Evolutionary conservation across 2,888 invertebrate species (phyloP).

Genomic region (Laothoe populi): DNA sequence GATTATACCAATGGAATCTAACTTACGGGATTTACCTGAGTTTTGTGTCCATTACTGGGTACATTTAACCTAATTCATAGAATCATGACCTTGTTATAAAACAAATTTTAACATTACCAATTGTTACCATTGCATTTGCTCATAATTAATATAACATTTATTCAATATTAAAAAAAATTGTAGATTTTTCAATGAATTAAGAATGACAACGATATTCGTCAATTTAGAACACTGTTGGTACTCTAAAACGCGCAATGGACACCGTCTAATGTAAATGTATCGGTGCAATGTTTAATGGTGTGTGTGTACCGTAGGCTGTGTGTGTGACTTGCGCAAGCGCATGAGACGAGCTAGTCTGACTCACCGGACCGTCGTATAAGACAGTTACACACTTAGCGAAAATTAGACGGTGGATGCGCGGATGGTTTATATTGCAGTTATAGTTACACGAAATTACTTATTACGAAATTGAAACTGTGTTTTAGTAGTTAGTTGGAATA

Average conservation of each 20-base stretch:
- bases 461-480: conserved; percentile 17
- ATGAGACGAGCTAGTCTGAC: conserved; percentile 67
- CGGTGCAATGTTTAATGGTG: conserved; percentile 42
- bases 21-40: conserved; percentile 28
- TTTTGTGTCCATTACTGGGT: conserved; percentile 42
- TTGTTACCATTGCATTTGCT: neutral
- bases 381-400: conserved; percentile 28
- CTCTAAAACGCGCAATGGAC: conserved; percentile 43
- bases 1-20: conserved; percentile 53
- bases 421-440: conserved; percentile 10
- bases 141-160: too few relatives aligned
- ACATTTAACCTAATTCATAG: neutral
- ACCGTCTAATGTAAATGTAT: conserved; percentile 31
- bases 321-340: conserved; percentile 64
- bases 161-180: too few relatives aligned
- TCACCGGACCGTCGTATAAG: conserved; percentile 65
- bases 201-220: too few relatives aligned
- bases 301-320: conserved; percentile 48
- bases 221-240: too few relatives aligned
- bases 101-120: too few relatives aligned
- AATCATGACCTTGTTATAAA: neutral
- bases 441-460: conserved; percentile 8
- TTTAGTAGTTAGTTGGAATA: neutral
- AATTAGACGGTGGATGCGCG: conserved; percentile 12
- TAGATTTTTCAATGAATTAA: too few relatives aligned